Evolutionary conservation across 2,113 vertebrate species (phyloP).

Genomic region (Danio rerio): GRCz12tu NC_133178.1:21652501-21653000

Average conservation of each 20-base stretch:
- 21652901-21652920: constrained; percentile 49
- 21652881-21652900: constrained; percentile 28
- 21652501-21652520: constrained; percentile 6
- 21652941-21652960: neutral
- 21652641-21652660: neutral
- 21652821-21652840: constrained; percentile 28
- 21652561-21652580: neutral
- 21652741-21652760: constrained; percentile 1
- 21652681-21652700: neutral
- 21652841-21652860: constrained; percentile 36
- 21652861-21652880: constrained; percentile 11
- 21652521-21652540: neutral
- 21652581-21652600: neutral
- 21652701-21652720: neutral
- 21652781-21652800: constrained; percentile 37
- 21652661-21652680: neutral
- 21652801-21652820: constrained; percentile 45
- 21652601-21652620: neutral
- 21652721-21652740: neutral
- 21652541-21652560: neutral
- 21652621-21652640: neutral
- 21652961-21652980: neutral
- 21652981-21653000: neutral
- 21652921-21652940: neutral
- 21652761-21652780: constrained; percentile 36